Conservation (phyloP, 2,888 invertebrate genomes). For the Nomada hirtipes region DNA sequence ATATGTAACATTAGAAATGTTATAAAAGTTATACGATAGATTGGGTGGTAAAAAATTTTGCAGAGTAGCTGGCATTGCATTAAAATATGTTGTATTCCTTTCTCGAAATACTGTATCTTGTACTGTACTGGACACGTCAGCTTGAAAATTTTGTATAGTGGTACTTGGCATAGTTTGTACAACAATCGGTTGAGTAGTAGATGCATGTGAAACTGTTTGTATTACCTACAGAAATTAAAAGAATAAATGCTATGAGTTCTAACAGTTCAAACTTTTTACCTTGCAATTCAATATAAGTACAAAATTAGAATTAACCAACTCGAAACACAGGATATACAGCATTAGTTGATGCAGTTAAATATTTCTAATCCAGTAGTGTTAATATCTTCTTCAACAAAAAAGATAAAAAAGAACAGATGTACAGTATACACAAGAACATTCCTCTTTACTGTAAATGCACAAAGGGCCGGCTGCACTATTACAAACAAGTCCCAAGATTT, state of each 20-base stretch:
- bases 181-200: slow-evolving; percentile 79
- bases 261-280: not conserved
- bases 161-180: slow-evolving; percentile 79
- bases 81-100: slow-evolving; percentile 78
- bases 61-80: slow-evolving; percentile 76
- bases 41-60: slow-evolving; percentile 80
- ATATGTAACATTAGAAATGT: slow-evolving; percentile 78
- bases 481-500: no score
- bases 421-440: no score
- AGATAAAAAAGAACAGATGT: no score
- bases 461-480: no score
- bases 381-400: no score
- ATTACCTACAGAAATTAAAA: slow-evolving; percentile 72
- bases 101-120: slow-evolving; percentile 78
- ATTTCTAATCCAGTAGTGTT: not conserved
- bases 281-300: not conserved
- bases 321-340: not conserved
- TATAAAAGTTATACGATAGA: slow-evolving; percentile 82
- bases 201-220: slow-evolving; percentile 77
- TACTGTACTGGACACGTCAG: slow-evolving; percentile 69
- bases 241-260: not conserved
- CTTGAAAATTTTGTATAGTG: slow-evolving; percentile 76
- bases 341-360: not conserved
- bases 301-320: not conserved
- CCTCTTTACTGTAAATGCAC: no score